These are phyloP conservation scores for Melanotaenia maccullochi DNA, from an alignment of 2,797 vertebrate species.

Conservation along the genomic window DNA sequence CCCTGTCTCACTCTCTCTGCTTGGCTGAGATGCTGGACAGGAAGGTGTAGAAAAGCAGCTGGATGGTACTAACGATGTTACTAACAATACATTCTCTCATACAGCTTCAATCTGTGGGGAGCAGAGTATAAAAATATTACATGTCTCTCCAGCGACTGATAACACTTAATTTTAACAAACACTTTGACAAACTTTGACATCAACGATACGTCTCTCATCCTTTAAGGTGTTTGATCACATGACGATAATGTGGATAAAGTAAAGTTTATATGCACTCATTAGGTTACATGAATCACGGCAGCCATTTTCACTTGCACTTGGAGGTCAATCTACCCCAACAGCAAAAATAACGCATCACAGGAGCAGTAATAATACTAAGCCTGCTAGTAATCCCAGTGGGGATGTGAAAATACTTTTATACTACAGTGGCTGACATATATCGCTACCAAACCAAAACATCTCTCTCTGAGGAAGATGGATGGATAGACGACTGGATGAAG, in stretches of 20 bases:
- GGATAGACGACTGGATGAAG: conserved; percentile 73
- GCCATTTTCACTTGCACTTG: conserved; percentile 57
- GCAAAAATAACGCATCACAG: conserved; percentile 71
- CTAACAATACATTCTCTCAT: conserved; percentile 69
- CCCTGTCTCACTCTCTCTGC: conserved; percentile 56
- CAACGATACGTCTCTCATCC: conserved; percentile 58
- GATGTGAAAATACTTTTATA: conserved; percentile 73
- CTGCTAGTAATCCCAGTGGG: conserved; percentile 71
- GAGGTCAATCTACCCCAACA: conserved; percentile 65
- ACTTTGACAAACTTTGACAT: conserved; percentile 61
- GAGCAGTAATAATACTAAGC: conserved; percentile 68
- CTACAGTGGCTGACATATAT: conserved; percentile 70
- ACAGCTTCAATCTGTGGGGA: conserved; percentile 47
- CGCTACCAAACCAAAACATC: conserved; percentile 72
- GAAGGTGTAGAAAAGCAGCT: conserved; percentile 74
- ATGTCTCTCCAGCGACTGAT: conserved; percentile 51
- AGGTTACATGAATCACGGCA: conserved; percentile 45
- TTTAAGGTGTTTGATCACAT: conserved; percentile 61
- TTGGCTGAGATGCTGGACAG: conserved; percentile 66
- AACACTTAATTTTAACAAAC: conserved; percentile 55
- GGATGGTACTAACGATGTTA: conserved; percentile 72
- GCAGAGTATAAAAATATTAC: conserved; percentile 54
- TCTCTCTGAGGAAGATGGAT: conserved; percentile 74
- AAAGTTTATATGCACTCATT: conserved; percentile 29
- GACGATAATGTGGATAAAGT: conserved; percentile 55